Percentiles rank a stretch among this genome's conserved stretches.
Evolutionary conservation across 2,113 vertebrate species (phyloP).

Genomic region (Corythornis madagascariensis): DNA sequence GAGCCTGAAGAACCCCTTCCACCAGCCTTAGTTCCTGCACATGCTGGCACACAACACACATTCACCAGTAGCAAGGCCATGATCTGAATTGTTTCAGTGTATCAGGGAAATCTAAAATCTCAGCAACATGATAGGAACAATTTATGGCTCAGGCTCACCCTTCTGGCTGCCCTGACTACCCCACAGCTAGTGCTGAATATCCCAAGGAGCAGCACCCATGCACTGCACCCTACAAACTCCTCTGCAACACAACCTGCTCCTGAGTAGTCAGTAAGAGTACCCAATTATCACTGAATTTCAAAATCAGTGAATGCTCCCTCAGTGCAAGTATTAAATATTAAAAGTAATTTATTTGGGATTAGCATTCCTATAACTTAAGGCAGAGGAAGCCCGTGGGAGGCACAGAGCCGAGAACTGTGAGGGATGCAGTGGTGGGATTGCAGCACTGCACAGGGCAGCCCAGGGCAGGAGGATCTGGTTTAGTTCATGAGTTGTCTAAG

Average conservation of each 20-base stretch:
- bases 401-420: background rate
- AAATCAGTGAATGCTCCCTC: background rate
- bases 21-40: background rate
- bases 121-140: background rate
- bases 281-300: background rate
- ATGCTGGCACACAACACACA: background rate
- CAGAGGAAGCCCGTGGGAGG: background rate
- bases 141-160: background rate
- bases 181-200: background rate
- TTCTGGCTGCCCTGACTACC: background rate
- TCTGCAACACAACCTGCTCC: background rate
- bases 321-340: background rate
- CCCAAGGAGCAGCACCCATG: background rate
- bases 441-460: background rate
- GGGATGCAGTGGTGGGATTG: background rate
- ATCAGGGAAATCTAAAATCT: background rate
- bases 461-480: background rate
- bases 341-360: background rate
- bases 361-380: background rate
- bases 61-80: background rate
- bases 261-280: background rate
- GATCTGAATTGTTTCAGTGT: background rate
- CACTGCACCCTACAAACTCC: background rate
- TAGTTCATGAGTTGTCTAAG: background rate
- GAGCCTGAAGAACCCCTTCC: background rate